Evolutionary conservation across 1,140 invertebrate genomes (phyloP), one percentile per base, ranked within the genome.

Genomic region (Bombus huntii): DNA sequence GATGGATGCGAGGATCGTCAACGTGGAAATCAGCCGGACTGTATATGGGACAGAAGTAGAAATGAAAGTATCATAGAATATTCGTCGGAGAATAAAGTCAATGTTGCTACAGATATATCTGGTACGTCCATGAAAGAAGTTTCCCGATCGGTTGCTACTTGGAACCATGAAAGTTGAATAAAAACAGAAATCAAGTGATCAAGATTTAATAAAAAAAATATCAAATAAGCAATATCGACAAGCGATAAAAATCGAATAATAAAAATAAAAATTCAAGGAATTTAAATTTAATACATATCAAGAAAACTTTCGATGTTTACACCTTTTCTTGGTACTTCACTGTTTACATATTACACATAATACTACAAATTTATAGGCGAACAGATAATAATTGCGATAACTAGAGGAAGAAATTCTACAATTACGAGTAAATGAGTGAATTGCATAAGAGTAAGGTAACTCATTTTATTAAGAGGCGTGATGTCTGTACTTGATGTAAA

Each of bases 61-160:
- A 75, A 59, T 3, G 57, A 65, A 15, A 78, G 76, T 44, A 62
- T 87, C 34, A 80, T 79, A 31, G 75, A 87, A 8, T 39, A 59
- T 39, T 39, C 31, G 9, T 18, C 37, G 34, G 39, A 37, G 12
- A 77, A 77, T 12, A 84, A 57, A 70, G 31, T 84, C 3, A 79
- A 59, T 5, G 47, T 79, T 25, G 75, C 59, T 25, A 87, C 86
- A 34, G 82, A 79, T 15, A 37, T 72, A 42, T 78, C 70, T 10
- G 68, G 12, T 2, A 42, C 68, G 8, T 59, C 18, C 15, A 5
- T 71, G 42, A 73, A 22, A 5, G 57, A 74, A 39, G 28, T 44
- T 22, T 44, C 53, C 0, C 75, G 81, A 73, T 87, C 81, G 9
- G 37, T 37, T 5, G 39, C 47, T 2, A 62, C 85, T 1, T 83